A percentile compares a stretch with the other conserved stretches of the same genome.
Conservation (phyloP, 2,888 invertebrate genomes). For the Tiphia femorata region DNA sequence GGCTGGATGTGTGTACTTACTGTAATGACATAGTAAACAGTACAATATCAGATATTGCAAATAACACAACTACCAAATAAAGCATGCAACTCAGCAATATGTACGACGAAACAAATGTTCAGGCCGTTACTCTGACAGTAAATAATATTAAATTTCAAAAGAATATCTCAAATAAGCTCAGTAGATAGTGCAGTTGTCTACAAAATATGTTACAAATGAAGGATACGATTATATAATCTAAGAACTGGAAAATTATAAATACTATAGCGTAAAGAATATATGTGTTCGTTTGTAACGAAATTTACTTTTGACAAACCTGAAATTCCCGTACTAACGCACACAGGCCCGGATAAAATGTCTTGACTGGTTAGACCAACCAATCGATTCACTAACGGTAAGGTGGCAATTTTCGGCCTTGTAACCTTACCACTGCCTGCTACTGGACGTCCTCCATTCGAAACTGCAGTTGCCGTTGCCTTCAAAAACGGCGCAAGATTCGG, state of each 20-base stretch:
- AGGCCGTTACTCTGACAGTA: too few species aligned
- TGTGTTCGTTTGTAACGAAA: not conserved
- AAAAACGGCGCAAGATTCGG: slow-evolving; percentile 77
- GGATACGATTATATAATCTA: slow-evolving; percentile 41
- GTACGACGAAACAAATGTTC: not conserved
- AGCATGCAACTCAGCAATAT: not conserved
- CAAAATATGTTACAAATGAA: not conserved
- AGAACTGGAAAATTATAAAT: too few species aligned
- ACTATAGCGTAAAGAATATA: not conserved
- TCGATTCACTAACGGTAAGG: slow-evolving; percentile 68
- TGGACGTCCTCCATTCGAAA: slow-evolving; percentile 78
- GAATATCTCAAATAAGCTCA: slow-evolving; percentile 5
- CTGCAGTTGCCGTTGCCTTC: slow-evolving; percentile 77
- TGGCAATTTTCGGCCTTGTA: slow-evolving; percentile 69
- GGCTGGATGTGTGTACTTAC: slow-evolving; percentile 70
- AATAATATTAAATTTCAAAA: too few species aligned
- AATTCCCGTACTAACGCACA: slow-evolving; percentile 74
- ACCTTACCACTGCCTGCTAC: slow-evolving; percentile 70
- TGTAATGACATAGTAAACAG: too few species aligned
- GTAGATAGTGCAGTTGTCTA: slow-evolving; percentile 19
- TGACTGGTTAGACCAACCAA: slow-evolving; percentile 73
- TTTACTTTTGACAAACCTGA: slow-evolving; percentile 70
- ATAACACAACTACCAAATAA: not conserved
- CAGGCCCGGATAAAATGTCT: slow-evolving; percentile 74
- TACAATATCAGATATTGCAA: too few species aligned